Conservation (phyloP, 2,113 vertebrate species). For the Cheirogaleus medius region DNA sequence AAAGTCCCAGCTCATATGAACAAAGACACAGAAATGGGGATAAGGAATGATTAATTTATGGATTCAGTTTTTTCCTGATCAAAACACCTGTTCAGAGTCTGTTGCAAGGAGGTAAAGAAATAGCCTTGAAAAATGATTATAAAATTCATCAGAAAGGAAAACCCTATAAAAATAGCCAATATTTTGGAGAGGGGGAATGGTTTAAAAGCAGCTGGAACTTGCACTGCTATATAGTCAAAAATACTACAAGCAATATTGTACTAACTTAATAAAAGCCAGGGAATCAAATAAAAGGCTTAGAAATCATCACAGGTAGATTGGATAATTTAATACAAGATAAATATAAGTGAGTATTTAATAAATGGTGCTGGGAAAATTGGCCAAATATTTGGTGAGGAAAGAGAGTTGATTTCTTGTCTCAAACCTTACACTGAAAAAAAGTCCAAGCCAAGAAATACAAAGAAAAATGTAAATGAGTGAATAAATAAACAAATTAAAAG, state of each 20-base stretch:
- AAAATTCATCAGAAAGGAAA: not conserved
- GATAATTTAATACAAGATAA: not conserved
- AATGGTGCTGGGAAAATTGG: not conserved
- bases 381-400: not conserved
- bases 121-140: not conserved
- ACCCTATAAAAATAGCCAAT: not conserved
- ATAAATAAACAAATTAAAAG: not conserved
- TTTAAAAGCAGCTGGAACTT: not conserved
- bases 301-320: not conserved
- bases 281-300: not conserved
- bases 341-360: not conserved
- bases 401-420: not conserved
- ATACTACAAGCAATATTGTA: not conserved
- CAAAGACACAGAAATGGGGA: not conserved
- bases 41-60: not conserved
- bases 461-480: not conserved
- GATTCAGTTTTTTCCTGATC: not conserved
- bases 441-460: not conserved
- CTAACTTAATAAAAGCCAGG: not conserved
- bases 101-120: not conserved
- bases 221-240: not conserved
- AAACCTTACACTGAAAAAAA: not conserved
- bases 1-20: not conserved
- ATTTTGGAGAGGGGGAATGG: not conserved
- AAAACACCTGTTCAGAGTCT: not conserved